A percentile compares a stretch with the other conserved stretches of the same genome.
Conservation (phyloP, 2,797 vertebrate species). For the Pempheris klunzingeri region DNA sequence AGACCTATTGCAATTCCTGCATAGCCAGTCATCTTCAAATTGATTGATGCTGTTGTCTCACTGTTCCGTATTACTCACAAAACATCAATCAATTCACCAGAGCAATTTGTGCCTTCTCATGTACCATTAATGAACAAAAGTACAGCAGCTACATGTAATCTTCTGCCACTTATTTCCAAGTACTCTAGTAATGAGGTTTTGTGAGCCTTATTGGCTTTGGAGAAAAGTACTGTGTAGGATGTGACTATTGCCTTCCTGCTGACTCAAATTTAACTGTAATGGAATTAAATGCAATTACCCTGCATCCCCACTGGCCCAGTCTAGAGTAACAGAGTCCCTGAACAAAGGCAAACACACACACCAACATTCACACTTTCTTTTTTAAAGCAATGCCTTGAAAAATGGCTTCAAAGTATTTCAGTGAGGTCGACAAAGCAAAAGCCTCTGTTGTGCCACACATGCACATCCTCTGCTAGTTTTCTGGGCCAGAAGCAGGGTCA, state of each 20-base stretch:
- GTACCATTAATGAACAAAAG: constrained; percentile 5
- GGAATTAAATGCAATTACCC: constrained; percentile 80
- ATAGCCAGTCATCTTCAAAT: constrained; percentile 25
- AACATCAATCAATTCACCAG: constrained; percentile 14
- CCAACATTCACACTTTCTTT: constrained; percentile 23
- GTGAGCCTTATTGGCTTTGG: constrained; percentile 23
- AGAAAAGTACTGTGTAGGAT: constrained; percentile 27
- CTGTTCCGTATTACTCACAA: constrained; percentile 26
- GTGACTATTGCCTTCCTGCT: constrained; percentile 65
- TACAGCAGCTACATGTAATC: not conserved
- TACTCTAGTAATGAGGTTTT: constrained; percentile 4
- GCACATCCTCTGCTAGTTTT: constrained; percentile 27
- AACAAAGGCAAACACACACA: constrained; percentile 53
- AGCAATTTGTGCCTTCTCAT: constrained; percentile 4
- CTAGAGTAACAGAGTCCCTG: constrained; percentile 37
- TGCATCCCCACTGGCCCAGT: constrained; percentile 61
- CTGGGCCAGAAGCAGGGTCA: constrained; percentile 42
- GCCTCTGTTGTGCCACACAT: constrained; percentile 7
- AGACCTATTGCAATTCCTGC: constrained; percentile 22
- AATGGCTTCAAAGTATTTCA: constrained; percentile 30
- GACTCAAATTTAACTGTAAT: constrained; percentile 77
- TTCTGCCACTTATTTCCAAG: constrained; percentile 29
- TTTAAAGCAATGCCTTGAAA: constrained; percentile 24
- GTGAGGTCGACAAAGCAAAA: constrained; percentile 33
- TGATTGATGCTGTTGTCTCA: constrained; percentile 20